Base-by-base conservation (phyloP, 2,888 invertebrate genomes). In the Stictocephala bisonia region DNA sequence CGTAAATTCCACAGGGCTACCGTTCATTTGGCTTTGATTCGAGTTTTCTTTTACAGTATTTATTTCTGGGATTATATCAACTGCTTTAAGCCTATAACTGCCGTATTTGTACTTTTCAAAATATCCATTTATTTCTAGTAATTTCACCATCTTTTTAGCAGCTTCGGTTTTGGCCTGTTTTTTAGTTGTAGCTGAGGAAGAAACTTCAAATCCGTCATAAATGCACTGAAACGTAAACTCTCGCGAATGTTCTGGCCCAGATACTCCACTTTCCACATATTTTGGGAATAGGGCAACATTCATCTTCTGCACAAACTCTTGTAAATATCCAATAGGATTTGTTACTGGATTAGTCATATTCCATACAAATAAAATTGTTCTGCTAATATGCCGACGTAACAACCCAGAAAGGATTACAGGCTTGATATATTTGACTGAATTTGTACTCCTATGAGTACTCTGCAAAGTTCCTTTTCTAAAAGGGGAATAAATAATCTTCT, bases 131-230 rank as follows among this genome's bases (percentile, higher is more conserved):
- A 13, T 2, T 26, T 53, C 31, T 27, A 56, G 18, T 11, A 56
- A 20, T 15, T 3, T 1, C 6, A 60, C 22, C 22, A 60, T 40
- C 1, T 26, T 27, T 20, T 60, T 60, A 2, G 60, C 60, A 15
- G 60, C 31, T 24, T 60, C 60, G 6, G 35, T 35, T 20, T 60
- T 60, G 24, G 60, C 60, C 13, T 31, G 35, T 13, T 60, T 60
- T 40, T 60, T 60, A 13, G 27, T 18, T n/a, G 35, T 11, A 6
- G 60, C 3, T 9, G 2, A 1, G 40, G 35, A 31, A 2, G 22
- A 22, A 2, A 13, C 60, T 2, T 35, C 40, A 6, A 35, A 15
- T 1, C n/a, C 24, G 20, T 60, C 6, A 60, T 35, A 31, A n/a
- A 20, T 35, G 40, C 60, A 60, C 4, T 9, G n/a, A 3, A 35